A percentile compares a stretch with the other conserved stretches of the same genome.
phyloP scores from a whole-genome alignment of 2,888 invertebrate species.

The Cryptocheilus praepositus region DNA sequence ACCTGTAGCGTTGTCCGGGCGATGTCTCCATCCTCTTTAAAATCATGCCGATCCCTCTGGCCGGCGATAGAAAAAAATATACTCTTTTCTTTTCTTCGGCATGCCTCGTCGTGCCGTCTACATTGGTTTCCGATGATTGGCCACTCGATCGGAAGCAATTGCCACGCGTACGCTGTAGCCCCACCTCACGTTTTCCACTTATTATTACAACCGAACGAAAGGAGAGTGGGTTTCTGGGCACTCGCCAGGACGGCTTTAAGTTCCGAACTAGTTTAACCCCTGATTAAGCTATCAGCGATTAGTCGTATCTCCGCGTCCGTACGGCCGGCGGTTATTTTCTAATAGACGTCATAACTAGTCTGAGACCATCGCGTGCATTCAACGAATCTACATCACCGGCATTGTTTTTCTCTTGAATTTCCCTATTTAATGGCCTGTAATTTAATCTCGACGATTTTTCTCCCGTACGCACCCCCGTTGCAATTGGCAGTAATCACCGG shows the following conservation, averaged over 20 bases:
- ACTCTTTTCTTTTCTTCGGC: constrained; percentile 7
- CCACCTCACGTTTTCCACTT: constrained; percentile 37
- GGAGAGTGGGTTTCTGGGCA: constrained; percentile 13
- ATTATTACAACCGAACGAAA: constrained; percentile 43
- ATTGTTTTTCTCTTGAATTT: no score
- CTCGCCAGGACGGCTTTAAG: constrained; percentile 13
- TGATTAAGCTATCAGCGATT: constrained; percentile 6
- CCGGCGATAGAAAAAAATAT: neutral
- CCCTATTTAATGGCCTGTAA: no score
- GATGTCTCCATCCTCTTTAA: constrained; percentile 9
- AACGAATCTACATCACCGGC: no score
- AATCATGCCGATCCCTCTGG: neutral
- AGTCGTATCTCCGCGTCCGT: neutral
- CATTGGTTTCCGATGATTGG: constrained; percentile 71
- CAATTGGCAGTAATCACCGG: no score
- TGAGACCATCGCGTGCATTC: no score
- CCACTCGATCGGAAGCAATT: constrained; percentile 66
- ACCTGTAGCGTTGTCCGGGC: neutral
- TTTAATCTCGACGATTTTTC: no score
- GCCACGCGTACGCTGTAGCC: constrained; percentile 47
- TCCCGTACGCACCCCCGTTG: no score
- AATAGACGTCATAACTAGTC: no score
- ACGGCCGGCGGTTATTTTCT: no score
- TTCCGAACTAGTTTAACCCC: constrained; percentile 6
- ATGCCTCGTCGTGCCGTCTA: constrained; percentile 24